Percentiles rank a stretch among this genome's conserved stretches.
Conservation (phyloP, 2,888 invertebrate genomes). For the Allophyes oxyacanthae region DNA sequence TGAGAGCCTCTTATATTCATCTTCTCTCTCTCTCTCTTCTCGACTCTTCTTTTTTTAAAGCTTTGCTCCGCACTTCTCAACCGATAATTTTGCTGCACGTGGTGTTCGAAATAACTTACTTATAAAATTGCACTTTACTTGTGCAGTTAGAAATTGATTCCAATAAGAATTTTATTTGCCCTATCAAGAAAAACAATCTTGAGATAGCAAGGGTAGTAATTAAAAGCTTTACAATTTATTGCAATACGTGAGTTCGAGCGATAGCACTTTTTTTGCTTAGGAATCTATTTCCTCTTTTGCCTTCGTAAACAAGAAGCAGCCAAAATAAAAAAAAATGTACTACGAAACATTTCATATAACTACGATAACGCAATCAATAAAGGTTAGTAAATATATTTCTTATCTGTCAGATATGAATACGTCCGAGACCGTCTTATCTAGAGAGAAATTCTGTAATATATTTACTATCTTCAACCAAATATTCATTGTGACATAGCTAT, state of each 20-base stretch:
- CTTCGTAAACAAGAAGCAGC: no score
- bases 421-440: not conserved
- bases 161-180: no score
- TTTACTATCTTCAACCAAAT: no score
- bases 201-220: constrained; percentile 1
- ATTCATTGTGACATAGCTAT: no score
- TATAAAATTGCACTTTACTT: not conserved
- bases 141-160: no score
- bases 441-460: no score
- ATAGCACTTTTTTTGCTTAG: not conserved
- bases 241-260: constrained; percentile 22
- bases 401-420: not conserved
- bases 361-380: constrained; percentile 5
- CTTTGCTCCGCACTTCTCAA: no score
- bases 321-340: not conserved
- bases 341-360: not conserved
- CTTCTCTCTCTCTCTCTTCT: no score
- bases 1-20: no score
- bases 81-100: not conserved
- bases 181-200: not conserved
- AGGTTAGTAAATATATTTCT: no score
- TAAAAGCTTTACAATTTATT: constrained; percentile 24
- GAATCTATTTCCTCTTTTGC: not conserved
- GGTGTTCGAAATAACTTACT: not conserved
- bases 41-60: no score